Conservation (phyloP, 2,797 vertebrate genomes). For the Centropyge bicolor region DNA sequence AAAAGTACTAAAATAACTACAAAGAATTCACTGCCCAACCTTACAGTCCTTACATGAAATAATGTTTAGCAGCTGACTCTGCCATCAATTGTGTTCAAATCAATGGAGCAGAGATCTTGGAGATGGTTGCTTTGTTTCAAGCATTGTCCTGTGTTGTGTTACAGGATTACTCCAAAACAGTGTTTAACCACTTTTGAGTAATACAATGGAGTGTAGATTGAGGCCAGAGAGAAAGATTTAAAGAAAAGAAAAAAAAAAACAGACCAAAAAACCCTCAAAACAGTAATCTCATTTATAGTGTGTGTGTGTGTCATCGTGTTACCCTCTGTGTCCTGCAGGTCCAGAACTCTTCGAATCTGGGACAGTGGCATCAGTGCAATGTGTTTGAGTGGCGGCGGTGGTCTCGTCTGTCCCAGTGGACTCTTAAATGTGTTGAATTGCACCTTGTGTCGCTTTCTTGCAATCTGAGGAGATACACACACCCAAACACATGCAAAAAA, state of each 20-base stretch:
- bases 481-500: conserved; percentile 5
- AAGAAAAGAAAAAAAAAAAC: too few relatives aligned
- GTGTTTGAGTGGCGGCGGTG: conserved; percentile 94
- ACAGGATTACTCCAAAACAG: neutral
- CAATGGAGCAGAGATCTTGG: neutral
- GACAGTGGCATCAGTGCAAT: conserved; percentile 96
- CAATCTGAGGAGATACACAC: conserved; percentile 86
- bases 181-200: neutral
- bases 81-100: neutral
- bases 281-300: neutral
- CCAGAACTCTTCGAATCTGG: conserved; percentile 96
- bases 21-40: too few relatives aligned
- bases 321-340: conserved; percentile 97
- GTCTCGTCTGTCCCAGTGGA: conserved; percentile 92
- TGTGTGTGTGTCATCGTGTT: conserved; percentile 28
- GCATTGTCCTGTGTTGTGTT: neutral
- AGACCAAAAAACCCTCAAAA: neutral
- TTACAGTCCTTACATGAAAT: neutral
- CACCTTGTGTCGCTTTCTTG: conserved; percentile 96
- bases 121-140: neutral
- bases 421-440: conserved; percentile 94
- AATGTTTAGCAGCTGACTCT: neutral
- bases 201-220: neutral
- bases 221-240: neutral
- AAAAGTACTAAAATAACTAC: too few relatives aligned